Evolutionary conservation across 1,140 invertebrate genomes (phyloP), one percentile per base, ranked within the genome.

Genomic region (Caenorhabditis tropicalis): DNA sequence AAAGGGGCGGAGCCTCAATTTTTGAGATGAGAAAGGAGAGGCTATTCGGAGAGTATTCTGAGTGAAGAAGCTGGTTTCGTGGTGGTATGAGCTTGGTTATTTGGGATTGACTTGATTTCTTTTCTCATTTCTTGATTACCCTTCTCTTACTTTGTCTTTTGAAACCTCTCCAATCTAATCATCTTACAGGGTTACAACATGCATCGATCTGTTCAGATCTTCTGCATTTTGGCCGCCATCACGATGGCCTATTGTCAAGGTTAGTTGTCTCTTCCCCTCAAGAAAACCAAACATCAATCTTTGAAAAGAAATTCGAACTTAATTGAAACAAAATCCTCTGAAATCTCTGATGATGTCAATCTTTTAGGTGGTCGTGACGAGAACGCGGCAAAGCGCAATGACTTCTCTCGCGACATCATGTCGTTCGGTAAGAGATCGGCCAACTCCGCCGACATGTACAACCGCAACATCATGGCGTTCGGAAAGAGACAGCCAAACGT

Each of bases 401-500:
- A 74, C 36, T 82, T 82, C 81, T 53, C 49, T 48, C 29, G 81
- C 2, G 81, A 82, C 36, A 82, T 82, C 49, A 82, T 82, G 81
- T 56, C 81, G 39, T 82, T 82, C 53, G 81, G 81, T 24, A 82
- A 82, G 81, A 31, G 79, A 33, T 49, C 79, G n/a, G 65, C 12
- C n/a, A 21, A 53, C 48, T 31, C 46, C 7, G 46, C 31, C 19
- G 49, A 51, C n/a, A 9, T 51, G 49, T 81, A 81, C 21, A 27
- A 81, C 33, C 49, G 79, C 5, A 31, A 27, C 46, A 51, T 53
- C 27, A 81, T 49, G 46, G 46, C 79, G 1, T 51, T 49, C 36
- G 79, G 46, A 36, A 81, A 49, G 21, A 31, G 79, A 51, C 49
- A 53, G 27, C 79, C 46, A 33, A 51, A 31, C 10, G 79, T 53